Evolutionary conservation across 2,113 vertebrate species (phyloP).

Genomic region (Camelus bactrianus): DNA sequence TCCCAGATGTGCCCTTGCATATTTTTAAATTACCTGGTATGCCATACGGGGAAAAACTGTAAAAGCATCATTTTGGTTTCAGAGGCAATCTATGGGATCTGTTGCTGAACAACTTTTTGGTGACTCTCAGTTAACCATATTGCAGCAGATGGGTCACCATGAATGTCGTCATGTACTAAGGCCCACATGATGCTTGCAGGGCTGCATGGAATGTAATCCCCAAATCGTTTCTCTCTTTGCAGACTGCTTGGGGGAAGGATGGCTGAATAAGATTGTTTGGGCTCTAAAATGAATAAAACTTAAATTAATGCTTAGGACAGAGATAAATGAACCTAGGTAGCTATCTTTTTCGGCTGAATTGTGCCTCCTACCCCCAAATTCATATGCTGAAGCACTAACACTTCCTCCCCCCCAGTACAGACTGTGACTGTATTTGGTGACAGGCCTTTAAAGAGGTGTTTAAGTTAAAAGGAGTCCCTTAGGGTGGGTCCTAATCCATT

Average conservation of each 20-base stretch:
- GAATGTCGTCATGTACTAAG: conserved; percentile 7
- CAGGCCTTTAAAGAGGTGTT: background rate
- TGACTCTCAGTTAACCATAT: background rate
- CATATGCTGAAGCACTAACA: background rate
- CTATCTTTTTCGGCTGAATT: background rate
- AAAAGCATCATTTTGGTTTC: background rate
- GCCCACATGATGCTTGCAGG: background rate
- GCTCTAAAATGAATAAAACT: background rate
- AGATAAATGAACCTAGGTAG: background rate
- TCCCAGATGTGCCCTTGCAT: background rate
- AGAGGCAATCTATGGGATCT: background rate
- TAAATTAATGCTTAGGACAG: background rate
- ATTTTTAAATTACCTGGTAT: conserved; percentile 4
- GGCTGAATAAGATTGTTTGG: background rate
- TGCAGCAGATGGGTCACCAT: background rate
- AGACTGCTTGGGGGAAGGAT: background rate
- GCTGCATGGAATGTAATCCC: background rate
- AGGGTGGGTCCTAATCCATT: background rate
- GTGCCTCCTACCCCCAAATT: background rate
- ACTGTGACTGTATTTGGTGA: background rate
- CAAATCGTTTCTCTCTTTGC: background rate
- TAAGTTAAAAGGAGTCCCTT: background rate
- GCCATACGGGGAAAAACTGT: too few relatives aligned
- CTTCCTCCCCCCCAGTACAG: background rate
- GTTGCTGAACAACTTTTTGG: conserved; percentile 6